phyloP scores from a whole-genome alignment of 2,113 vertebrate species.

The Misgurnus anguillicaudatus region DNA sequence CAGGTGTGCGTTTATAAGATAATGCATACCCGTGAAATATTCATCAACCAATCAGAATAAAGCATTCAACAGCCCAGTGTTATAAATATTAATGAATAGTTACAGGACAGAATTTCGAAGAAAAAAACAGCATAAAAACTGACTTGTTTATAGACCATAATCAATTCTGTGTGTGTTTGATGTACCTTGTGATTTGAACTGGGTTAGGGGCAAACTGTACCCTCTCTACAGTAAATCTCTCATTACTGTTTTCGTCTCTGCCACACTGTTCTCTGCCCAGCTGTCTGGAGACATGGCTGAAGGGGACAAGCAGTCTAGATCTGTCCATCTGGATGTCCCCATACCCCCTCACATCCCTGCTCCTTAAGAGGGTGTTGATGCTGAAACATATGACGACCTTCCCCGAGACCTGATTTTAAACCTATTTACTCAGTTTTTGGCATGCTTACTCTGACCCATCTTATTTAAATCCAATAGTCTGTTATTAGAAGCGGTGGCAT shows the following conservation, averaged over 20 bases:
- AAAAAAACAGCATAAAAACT: no score
- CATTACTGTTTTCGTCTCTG: conserved; percentile 47
- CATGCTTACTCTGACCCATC: not conserved
- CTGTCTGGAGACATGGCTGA: conserved; percentile 44
- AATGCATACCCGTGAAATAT: no score
- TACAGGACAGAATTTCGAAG: no score
- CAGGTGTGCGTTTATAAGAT: no score
- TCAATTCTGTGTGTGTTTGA: conserved; percentile 10
- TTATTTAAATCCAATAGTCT: not conserved
- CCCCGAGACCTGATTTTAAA: conserved; percentile 11
- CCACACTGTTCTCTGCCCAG: conserved; percentile 14
- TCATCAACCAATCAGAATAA: no score
- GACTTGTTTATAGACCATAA: no score
- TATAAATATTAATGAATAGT: no score
- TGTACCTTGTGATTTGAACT: conserved; percentile 14
- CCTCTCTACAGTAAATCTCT: conserved; percentile 26
- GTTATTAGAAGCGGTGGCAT: conserved; percentile 10
- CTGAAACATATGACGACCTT: conserved; percentile 25
- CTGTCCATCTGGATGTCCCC: conserved; percentile 49
- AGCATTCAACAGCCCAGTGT: no score
- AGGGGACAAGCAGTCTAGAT: conserved; percentile 56
- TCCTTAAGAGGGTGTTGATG: conserved; percentile 13
- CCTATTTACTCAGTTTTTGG: conserved; percentile 11
- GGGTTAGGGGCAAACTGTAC: conserved; percentile 18
- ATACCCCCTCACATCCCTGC: conserved; percentile 35